Evolutionary conservation across 2,888 invertebrate genomes (phyloP), one percentile per base, ranked within the genome.

Genomic region (Nomada fabriciana): DNA sequence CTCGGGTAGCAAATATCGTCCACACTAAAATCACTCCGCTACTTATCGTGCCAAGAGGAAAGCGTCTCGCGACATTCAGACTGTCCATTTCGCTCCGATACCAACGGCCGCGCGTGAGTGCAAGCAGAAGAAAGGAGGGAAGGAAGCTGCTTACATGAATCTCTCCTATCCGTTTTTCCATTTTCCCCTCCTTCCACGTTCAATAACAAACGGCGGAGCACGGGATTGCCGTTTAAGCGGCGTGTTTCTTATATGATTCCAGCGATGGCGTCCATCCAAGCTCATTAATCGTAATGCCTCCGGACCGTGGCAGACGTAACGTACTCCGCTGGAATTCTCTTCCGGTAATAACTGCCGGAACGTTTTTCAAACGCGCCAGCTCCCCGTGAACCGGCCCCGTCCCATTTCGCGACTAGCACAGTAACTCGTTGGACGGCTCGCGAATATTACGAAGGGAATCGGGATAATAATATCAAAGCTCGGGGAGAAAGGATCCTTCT

Each of bases 251-350:
- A 85, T 87, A 88, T 83, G 88, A 90, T 88, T 81, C 77, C 78
- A 57, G 83, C 68, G 87, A 89, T 89, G 90, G 91, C 90, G 85
- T 63, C 82, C 84, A 89, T 91, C 90, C 91, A 91, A 91, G 87
- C 89, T 89, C 89, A 90, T 91, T 89, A 90, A 91, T 91, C 91
- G 89, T 84, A 84, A 89, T 88, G 89, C 76, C 72, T 70, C 81
- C 61, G 80, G 65, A 69, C 67, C 73, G 74, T 10, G 65, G 53
- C 64, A 18, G 57, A 80, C 78, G 72, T 85, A 86, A 83, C 78
- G 82, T 80, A 83, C 84, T 70, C 77, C 60, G 72, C n/a, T 50
- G 73, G 79, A 87, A 89, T 86, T 86, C 85, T 78, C 83, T 84
- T 83, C 83, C 84, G 85, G 89, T 80, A 88, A 88, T 89, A 88